Conservation (phyloP, 2,797 vertebrate genomes). For the Gobio occitaniae region DNA sequence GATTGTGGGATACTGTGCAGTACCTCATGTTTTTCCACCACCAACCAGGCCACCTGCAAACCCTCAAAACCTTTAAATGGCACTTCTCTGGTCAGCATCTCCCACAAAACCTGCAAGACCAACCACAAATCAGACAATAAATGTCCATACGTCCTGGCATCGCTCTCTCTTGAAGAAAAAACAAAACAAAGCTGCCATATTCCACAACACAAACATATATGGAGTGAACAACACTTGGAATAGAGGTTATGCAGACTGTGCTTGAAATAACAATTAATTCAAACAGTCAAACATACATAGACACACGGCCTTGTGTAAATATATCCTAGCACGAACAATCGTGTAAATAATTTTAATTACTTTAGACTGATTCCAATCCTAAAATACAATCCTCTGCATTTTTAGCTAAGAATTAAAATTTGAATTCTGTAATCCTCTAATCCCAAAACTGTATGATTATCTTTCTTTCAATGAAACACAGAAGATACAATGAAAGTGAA, state of each 20-base stretch:
- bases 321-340: neutral
- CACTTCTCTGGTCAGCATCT: conserved; percentile 99
- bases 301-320: neutral
- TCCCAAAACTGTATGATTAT: neutral
- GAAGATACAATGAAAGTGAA: too few relatives aligned
- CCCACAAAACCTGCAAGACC: conserved; percentile 91
- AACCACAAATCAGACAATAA: conserved; percentile 7
- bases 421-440: neutral
- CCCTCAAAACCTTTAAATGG: conserved; percentile 99
- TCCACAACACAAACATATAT: conserved; percentile 16
- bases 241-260: neutral
- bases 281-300: conserved; percentile 8
- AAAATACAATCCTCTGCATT: neutral
- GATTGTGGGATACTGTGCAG: conserved; percentile 39
- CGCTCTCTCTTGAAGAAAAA: neutral
- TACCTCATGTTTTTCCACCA: conserved; percentile 99
- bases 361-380: neutral
- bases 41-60: conserved; percentile 98
- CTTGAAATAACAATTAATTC: neutral
- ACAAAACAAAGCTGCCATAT: neutral
- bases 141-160: neutral
- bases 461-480: too few relatives aligned
- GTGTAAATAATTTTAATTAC: neutral
- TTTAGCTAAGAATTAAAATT: neutral
- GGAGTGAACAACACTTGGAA: neutral